These are phyloP conservation scores for Geothlypis trichas DNA, from an alignment of 2,113 vertebrate species.

Conservation along the genomic window DNA sequence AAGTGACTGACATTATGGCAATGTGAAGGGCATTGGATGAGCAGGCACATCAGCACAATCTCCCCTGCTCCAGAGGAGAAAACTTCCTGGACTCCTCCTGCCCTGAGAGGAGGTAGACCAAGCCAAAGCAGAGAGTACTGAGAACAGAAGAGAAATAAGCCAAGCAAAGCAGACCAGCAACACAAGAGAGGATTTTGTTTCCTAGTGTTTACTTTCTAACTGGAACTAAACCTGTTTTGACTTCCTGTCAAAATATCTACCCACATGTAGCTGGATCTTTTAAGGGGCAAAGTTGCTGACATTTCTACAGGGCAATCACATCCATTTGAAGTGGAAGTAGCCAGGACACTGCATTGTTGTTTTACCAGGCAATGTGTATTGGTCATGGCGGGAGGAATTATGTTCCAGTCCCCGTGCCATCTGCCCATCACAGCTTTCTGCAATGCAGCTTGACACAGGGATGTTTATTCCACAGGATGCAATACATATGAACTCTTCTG, in stretches of 20 bases:
- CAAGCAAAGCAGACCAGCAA: neutral
- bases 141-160: neutral
- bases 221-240: neutral
- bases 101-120: neutral
- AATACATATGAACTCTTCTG: neutral
- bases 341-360: constrained; percentile 6
- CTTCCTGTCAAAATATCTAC: neutral
- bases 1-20: accelerated
- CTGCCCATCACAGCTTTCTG: constrained; percentile 68
- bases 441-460: constrained; percentile 30
- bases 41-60: neutral
- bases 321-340: neutral
- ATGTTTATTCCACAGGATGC: constrained; percentile 62
- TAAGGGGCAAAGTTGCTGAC: neutral
- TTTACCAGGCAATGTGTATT: constrained; percentile 15
- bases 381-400: constrained; percentile 15
- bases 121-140: neutral
- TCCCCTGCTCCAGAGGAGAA: neutral
- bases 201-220: neutral
- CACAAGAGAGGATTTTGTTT: neutral
- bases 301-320: neutral
- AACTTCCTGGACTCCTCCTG: neutral
- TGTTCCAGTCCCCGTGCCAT: constrained; percentile 62
- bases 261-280: neutral
- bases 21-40: neutral